Percentiles rank a stretch among this genome's conserved stretches.
Conservation (phyloP, 1,140 invertebrate genomes). For the Apis dorsata region DNA sequence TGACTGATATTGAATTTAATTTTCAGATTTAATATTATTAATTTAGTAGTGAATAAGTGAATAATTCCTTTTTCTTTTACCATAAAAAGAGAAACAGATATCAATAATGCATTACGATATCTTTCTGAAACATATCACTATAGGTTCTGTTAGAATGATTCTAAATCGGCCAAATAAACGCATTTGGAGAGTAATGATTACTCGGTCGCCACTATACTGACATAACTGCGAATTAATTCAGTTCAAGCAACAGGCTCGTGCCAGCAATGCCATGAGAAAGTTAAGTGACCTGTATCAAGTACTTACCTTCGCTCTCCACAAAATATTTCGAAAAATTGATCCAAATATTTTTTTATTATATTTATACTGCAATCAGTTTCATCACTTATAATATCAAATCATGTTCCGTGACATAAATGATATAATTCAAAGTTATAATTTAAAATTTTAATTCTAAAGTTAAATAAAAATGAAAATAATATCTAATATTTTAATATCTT, state of each 20-base stretch:
- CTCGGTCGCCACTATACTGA: conserved; percentile 50
- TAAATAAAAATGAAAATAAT: no score
- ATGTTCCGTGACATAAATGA: no score
- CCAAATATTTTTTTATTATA: conserved; percentile 7
- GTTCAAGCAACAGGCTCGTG: conserved; percentile 67
- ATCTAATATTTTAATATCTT: no score
- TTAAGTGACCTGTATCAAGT: conserved; percentile 75
- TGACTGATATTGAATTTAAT: background rate
- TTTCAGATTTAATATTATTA: background rate
- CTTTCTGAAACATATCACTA: background rate
- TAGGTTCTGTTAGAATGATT: conserved; percentile 21
- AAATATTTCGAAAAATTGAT: conserved; percentile 64
- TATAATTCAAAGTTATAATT: no score
- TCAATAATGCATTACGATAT: background rate
- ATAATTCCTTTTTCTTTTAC: background rate
- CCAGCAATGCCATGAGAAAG: conserved; percentile 70
- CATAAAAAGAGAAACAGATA: no score
- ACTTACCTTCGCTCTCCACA: conserved; percentile 32
- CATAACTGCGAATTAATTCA: conserved; percentile 76
- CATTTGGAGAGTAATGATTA: conserved; percentile 30
- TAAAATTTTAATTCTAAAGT: no score
- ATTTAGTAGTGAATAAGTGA: background rate
- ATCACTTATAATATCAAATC: no score
- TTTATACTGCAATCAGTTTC: background rate
- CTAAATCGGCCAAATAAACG: conserved; percentile 57